These are phyloP conservation scores for Cataglyphis altisquamis DNA, from an alignment of 2,888 invertebrate species.

Conservation along the genomic window DNA sequence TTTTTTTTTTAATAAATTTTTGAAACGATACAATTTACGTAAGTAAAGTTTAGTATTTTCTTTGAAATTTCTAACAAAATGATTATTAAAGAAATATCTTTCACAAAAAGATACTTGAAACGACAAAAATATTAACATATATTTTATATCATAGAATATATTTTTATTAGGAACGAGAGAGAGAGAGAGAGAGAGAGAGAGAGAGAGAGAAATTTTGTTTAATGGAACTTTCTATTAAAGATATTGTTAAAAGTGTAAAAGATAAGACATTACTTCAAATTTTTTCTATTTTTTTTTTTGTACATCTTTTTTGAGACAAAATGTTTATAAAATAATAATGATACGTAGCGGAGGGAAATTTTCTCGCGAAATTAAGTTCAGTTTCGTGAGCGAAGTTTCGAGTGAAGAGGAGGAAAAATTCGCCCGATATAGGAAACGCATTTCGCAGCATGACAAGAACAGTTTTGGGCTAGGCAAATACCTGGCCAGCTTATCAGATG, in stretches of 20 bases:
- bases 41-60: neutral
- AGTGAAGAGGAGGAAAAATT: slow-evolving; percentile 47
- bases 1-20: neutral
- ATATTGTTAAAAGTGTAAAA: neutral
- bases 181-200: too few relatives aligned
- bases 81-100: neutral
- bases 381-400: slow-evolving; percentile 35
- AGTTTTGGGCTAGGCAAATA: slow-evolving; percentile 48
- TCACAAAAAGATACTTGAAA: neutral
- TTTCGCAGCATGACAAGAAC: slow-evolving; percentile 47
- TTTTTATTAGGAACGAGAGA: neutral
- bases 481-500: slow-evolving; percentile 19
- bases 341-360: slow-evolving; percentile 13
- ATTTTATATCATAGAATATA: neutral
- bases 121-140: neutral
- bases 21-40: neutral
- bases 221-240: neutral
- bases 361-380: slow-evolving; percentile 33
- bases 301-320: neutral
- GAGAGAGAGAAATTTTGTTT: neutral
- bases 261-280: neutral
- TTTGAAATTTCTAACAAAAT: neutral
- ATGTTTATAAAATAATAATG: slow-evolving; percentile 29
- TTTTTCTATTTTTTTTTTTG: neutral
- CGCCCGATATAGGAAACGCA: slow-evolving; percentile 44